Percentiles rank a stretch among this genome's conserved stretches.
Evolutionary conservation across 2,797 vertebrate genomes (phyloP).

Genomic region (Euthynnus affinis): DNA sequence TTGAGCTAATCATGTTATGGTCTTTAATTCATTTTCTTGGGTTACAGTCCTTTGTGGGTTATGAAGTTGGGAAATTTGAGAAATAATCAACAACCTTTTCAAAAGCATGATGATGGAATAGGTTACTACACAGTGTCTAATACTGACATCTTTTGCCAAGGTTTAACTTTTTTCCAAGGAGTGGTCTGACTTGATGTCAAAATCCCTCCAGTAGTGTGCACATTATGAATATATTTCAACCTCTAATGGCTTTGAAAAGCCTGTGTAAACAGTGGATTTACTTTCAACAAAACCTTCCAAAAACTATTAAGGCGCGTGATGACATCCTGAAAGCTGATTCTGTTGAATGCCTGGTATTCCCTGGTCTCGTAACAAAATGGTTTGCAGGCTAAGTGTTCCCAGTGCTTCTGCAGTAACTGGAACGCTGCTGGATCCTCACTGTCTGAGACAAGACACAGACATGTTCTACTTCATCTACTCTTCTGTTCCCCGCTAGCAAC

Average conservation of each 20-base stretch:
- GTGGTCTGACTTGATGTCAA: conserved; percentile 53
- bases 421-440: conserved; percentile 63
- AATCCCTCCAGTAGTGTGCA: conserved; percentile 49
- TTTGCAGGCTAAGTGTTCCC: conserved; percentile 73
- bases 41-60: conserved; percentile 2
- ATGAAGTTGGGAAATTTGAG: conserved; percentile 3
- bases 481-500: conserved; percentile 68
- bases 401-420: conserved; percentile 65
- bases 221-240: conserved; percentile 62
- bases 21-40: conserved; percentile 10
- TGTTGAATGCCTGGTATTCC: conserved; percentile 54
- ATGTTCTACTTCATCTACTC: conserved; percentile 79
- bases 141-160: not conserved
- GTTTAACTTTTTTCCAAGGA: conserved; percentile 42
- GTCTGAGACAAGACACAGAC: conserved; percentile 75
- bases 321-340: conserved; percentile 77
- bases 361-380: conserved; percentile 65
- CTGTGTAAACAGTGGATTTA: conserved; percentile 77
- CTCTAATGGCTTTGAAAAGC: conserved; percentile 72
- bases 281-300: conserved; percentile 79
- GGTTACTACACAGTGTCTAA: not conserved
- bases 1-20: not conserved
- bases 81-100: not conserved
- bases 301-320: conserved; percentile 73
- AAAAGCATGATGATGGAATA: conserved; percentile 1